Evolutionary conservation across 1,140 invertebrate species (phyloP), one percentile per base, ranked within the genome.

Genomic region (Scaptomyza hsui): DNA sequence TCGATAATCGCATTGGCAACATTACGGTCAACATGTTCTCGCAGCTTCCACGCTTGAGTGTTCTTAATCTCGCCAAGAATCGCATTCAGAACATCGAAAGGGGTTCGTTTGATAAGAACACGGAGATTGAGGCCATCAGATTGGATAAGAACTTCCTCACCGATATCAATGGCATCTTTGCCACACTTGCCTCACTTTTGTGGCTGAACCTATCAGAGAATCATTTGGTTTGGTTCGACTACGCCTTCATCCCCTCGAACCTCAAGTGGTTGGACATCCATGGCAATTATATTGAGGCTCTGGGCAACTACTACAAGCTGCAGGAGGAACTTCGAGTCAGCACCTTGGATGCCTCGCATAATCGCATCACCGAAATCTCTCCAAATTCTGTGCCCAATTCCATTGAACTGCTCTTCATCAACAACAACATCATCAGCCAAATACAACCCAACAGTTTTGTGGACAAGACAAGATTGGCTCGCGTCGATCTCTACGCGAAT

Each of bases 131-230:
- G 92, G 96, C 96, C 18, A 94, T 97, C 42, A 93, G 96, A 1
- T 83, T 97, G 44, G 96, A 97, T 83, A 94, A 94, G 59, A 97
- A 97, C 92, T 93, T 94, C 52, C 92, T 97, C 64, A 94, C 94
- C 55, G 95, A 96, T 83, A 95, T 97, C 76, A 95, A 95, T 72
- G 94, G 94, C 2, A 93, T 96, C 45, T 97, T 97, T 85, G 93
- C 93, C 18, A 94, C 95, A 42, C 92, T 96, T 37, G 94, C 94
- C 4, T 95, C 94, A 67, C 92, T 97, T 49, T 92, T 96, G 60
- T 97, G 96, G 95, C 90, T 97, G 10, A 97, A 97, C 93, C 93
- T 97, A 63, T 96, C 95, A 9, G 96, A 96, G 92, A 97, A 97
- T 91, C 93, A 94, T 89, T 93, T 97, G 74, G 94, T 94, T 13